Base-by-base conservation (phyloP, 2,797 vertebrate species). In the Sebastolobus alascanus region DNA sequence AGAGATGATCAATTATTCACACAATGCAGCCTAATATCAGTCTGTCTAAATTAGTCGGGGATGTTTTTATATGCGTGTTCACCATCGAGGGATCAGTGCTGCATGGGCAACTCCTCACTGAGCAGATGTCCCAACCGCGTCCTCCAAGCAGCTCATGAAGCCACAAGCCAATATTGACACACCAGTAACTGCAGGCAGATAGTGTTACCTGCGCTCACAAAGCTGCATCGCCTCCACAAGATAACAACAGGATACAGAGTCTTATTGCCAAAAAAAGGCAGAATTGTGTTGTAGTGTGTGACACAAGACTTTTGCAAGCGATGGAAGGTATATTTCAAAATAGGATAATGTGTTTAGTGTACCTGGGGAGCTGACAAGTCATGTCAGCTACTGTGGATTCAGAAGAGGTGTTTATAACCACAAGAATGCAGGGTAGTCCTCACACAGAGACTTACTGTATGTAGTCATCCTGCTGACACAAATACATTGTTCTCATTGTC, bases 131-230 rank as follows among this genome's bases (percentile, higher is more conserved):
- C 77, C 67, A 77, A 59, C 68, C 1, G 33, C 46, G 60, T 80
- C 87, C 76, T 85, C 69, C 46, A 25, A 84, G 79, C 82, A 60
- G 75, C 82, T 70, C 75, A 40, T 59, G 65, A 82, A 76, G 80
- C 85, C 88, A 83, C 81, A 75, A 82, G 82, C 87, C 77, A 92
- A 92, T 92, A 92, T 90, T 92, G 89, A 93, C 92, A 90, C 85
- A 89, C 70, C 88, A 71, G 65, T 83, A 72, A 90, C 86, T 90
- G 84, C 81, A 88, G 87, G 74, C 73, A 65, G 82, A 90, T 90
- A 59, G 59, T 40, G 77, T 91, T 92, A 88, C 90, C 73, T 75
- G 75, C 31, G 14, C 77, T 75, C 55, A 73, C 79, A 71, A 65
- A 67, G 75, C 85, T 79, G 76, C 43, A 70, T 72, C 54, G 77